A percentile compares a stretch with the other conserved stretches of the same genome.
These are phyloP conservation scores for Tenthredo distinguenda DNA, from an alignment of 2,888 invertebrate species.

Conservation along the genomic window DNA sequence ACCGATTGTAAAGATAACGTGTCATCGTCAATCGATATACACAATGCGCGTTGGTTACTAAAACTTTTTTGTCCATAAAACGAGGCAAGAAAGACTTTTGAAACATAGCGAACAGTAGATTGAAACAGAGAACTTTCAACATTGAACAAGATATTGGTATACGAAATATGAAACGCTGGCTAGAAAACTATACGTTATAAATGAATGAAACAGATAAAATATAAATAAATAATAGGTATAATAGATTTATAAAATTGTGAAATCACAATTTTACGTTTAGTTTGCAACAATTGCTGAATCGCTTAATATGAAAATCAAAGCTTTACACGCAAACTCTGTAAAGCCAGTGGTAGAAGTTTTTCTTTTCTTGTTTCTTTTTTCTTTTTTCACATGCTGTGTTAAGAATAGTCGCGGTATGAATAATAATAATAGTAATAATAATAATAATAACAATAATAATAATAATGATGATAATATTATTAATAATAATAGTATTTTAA, in stretches of 20 bases:
- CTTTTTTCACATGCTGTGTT: neutral
- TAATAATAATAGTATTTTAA: constrained; percentile 33
- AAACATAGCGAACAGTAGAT: neutral
- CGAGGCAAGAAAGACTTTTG: neutral
- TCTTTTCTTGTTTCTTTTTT: neutral
- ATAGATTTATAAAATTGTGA: neutral
- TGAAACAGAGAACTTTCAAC: neutral
- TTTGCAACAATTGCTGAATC: neutral
- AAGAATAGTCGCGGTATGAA: neutral
- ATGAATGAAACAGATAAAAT: neutral
- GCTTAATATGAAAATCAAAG: neutral
- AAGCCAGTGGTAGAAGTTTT: constrained; percentile 65
- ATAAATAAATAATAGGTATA: neutral
- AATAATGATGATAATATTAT: neutral
- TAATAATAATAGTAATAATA: neutral
- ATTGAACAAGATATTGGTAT: too few species aligned
- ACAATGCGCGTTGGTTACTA: neutral
- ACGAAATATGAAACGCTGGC: neutral
- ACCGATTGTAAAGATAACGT: neutral
- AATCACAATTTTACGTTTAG: neutral
- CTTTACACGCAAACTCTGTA: neutral
- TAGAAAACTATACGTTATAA: neutral
- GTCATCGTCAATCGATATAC: neutral
- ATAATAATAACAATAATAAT: constrained; percentile 5
- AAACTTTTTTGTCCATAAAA: too few species aligned